These are phyloP conservation scores for Prunella fulvescens DNA, from an alignment of 2,113 vertebrate genomes.

Conservation along the genomic window DNA sequence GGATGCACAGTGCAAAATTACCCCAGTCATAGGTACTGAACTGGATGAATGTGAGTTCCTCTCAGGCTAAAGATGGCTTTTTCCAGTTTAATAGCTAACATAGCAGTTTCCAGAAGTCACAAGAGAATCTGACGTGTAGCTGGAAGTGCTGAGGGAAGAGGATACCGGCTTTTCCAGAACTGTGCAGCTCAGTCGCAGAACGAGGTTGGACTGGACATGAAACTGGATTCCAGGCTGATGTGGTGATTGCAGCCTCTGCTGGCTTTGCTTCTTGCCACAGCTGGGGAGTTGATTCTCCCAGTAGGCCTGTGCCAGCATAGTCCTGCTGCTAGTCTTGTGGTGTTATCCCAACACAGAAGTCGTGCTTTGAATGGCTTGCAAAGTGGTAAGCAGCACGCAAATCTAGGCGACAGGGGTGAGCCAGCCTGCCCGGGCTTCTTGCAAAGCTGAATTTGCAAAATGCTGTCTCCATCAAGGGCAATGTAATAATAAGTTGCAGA, in stretches of 20 bases:
- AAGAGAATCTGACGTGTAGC: neutral
- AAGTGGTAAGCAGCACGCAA: neutral
- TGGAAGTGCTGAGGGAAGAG: constrained; percentile 35
- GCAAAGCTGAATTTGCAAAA: constrained; percentile 50
- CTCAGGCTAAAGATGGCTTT: neutral
- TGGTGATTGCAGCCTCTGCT: constrained; percentile 30
- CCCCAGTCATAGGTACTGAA: neutral
- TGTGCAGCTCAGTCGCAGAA: constrained; percentile 11
- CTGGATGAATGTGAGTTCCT: neutral
- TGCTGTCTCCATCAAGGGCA: neutral
- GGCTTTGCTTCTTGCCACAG: constrained; percentile 50
- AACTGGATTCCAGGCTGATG: constrained; percentile 61
- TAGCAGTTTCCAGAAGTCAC: neutral
- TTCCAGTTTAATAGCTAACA: neutral
- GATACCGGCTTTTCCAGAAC: constrained; percentile 59
- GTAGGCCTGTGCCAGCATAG: neutral
- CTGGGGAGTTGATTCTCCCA: constrained; percentile 33
- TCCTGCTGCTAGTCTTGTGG: constrained; percentile 12
- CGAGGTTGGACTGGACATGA: constrained; percentile 45
- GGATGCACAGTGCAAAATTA: neutral
- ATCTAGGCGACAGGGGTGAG: neutral
- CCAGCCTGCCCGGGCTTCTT: neutral
- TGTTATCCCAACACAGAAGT: constrained; percentile 1
- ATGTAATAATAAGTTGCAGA: constrained; percentile 30
- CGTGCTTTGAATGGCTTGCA: neutral